Conservation (phyloP, 1,140 invertebrate species). For the Leguminivora glycinivorella region DNA sequence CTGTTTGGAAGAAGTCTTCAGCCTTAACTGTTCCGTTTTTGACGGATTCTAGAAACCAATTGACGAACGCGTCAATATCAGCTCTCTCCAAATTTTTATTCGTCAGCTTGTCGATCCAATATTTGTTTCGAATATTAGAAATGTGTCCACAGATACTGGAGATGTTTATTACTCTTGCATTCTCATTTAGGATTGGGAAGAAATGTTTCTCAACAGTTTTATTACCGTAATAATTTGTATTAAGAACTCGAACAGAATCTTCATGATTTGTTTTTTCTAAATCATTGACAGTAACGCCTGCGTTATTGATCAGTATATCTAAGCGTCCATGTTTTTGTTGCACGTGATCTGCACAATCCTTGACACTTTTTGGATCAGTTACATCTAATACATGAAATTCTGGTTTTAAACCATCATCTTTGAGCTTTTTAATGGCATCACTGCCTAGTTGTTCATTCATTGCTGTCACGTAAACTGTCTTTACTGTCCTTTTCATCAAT, state of each 20-base stretch:
- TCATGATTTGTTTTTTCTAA: conserved; percentile 79
- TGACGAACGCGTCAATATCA: conserved; percentile 78
- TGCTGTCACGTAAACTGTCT: conserved; percentile 82
- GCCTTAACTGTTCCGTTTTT: conserved; percentile 37
- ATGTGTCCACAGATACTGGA: conserved; percentile 82
- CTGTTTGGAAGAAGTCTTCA: conserved; percentile 68
- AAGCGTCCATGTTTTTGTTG: conserved; percentile 83
- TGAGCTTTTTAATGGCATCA: conserved; percentile 77
- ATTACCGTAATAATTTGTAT: conserved; percentile 82
- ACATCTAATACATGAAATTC: conserved; percentile 83
- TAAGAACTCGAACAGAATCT: conserved; percentile 83
- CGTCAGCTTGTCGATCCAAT: conserved; percentile 22
- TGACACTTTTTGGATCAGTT: conserved; percentile 79
- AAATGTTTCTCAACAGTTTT: conserved; percentile 80
- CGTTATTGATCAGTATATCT: conserved; percentile 91
- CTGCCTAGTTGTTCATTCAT: conserved; percentile 78
- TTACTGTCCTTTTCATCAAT: conserved; percentile 80
- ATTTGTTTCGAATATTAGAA: conserved; percentile 66
- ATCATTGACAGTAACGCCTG: conserved; percentile 84
- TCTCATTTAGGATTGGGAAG: conserved; percentile 82
- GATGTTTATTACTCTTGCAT: conserved; percentile 84
- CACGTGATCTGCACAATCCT: conserved; percentile 79
- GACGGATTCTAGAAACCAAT: conserved; percentile 80
- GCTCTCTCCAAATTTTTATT: conserved; percentile 65
- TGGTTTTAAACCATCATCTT: conserved; percentile 72